Percentiles rank a stretch among this genome's conserved stretches.
These are phyloP conservation scores for Ethmia dodecea DNA, from an alignment of 2,888 invertebrate genomes.

Conservation along the genomic window DNA sequence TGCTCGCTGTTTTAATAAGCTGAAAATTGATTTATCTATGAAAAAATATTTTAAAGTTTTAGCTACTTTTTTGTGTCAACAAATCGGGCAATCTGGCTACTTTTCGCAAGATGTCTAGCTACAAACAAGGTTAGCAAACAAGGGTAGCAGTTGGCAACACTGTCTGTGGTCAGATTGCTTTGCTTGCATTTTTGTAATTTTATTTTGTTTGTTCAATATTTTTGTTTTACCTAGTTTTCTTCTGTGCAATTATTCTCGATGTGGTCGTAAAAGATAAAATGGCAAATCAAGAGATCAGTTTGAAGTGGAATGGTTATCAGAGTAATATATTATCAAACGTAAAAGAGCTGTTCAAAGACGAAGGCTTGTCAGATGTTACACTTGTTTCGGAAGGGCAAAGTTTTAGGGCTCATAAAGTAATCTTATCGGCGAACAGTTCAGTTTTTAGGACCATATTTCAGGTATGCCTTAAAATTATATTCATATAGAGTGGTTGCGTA, in stretches of 20 bases:
- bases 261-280: conserved; percentile 32
- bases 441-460: conserved; percentile 81
- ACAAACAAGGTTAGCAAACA: too few species aligned
- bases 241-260: conserved; percentile 26
- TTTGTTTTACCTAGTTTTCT: too few species aligned
- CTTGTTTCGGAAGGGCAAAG: conserved; percentile 81
- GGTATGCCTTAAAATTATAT: conserved; percentile 42
- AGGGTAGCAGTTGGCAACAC: too few species aligned
- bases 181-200: conserved; percentile 24
- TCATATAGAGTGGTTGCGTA: conserved; percentile 11
- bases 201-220: conserved; percentile 21
- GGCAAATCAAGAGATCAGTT: conserved; percentile 80
- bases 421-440: conserved; percentile 82
- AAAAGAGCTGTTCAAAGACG: conserved; percentile 80
- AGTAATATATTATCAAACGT: conserved; percentile 80
- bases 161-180: neutral
- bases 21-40: too few species aligned
- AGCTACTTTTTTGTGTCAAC: too few species aligned
- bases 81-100: too few species aligned
- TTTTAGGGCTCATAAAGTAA: conserved; percentile 82
- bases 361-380: conserved; percentile 82
- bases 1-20: too few species aligned
- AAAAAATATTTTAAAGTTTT: too few species aligned
- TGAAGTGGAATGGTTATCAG: conserved; percentile 84
- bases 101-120: too few species aligned